A percentile compares a stretch with the other conserved stretches of the same genome.
phyloP scores from a whole-genome alignment of 2,113 vertebrate genomes.

The Barbus barbus region DNA sequence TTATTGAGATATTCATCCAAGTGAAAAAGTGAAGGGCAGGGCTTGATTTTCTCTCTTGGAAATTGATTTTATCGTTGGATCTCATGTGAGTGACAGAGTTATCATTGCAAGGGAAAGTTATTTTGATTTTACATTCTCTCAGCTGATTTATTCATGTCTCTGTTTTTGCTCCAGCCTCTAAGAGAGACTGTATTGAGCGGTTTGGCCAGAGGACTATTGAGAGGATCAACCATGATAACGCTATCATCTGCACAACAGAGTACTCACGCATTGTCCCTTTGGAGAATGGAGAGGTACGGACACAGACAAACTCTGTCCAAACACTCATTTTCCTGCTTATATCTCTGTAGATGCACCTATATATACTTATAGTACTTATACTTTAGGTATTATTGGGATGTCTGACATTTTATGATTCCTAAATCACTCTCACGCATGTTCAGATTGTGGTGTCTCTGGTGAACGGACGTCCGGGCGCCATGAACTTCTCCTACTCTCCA shows the following conservation, averaged over 20 bases:
- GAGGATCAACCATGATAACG: constrained; percentile 82
- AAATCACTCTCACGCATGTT: not conserved
- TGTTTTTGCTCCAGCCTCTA: constrained; percentile 79
- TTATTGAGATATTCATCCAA: no score
- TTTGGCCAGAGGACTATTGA: constrained; percentile 87
- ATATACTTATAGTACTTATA: not conserved
- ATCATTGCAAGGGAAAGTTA: not conserved
- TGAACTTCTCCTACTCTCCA: constrained; percentile 96
- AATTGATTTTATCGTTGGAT: not conserved
- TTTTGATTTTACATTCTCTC: not conserved
- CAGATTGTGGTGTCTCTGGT: constrained; percentile 96
- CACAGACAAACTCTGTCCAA: not conserved
- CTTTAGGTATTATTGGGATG: not conserved
- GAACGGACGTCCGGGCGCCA: constrained; percentile 90
- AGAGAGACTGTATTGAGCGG: constrained; percentile 91
- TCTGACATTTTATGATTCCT: not conserved
- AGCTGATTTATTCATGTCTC: constrained; percentile 12
- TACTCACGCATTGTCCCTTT: constrained; percentile 93
- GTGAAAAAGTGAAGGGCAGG: no score
- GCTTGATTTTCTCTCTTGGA: no score
- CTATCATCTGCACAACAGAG: constrained; percentile 87
- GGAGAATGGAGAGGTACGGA: constrained; percentile 90
- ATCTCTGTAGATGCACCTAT: not conserved
- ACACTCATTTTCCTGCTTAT: not conserved
- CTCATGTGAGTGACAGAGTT: not conserved